Conservation (phyloP, 2,113 vertebrate species). For the Numida meleagris region DNA sequence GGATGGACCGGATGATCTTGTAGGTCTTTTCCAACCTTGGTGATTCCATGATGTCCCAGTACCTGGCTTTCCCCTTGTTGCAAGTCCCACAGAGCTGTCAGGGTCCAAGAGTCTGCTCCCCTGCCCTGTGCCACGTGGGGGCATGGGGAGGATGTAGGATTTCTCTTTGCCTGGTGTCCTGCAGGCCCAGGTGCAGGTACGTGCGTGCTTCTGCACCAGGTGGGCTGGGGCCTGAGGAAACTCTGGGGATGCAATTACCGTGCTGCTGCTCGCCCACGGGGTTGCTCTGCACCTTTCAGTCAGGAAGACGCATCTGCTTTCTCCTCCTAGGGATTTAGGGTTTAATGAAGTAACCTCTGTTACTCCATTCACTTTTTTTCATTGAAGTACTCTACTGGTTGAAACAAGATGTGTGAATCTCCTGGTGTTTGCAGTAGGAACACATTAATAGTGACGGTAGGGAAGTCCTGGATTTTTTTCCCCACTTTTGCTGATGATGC, state of each 20-base stretch:
- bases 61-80: not conserved
- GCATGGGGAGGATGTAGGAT: not conserved
- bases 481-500: not conserved
- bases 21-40: no score
- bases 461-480: not conserved
- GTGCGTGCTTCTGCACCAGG: rapidly evolving
- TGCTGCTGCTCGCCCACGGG: rapidly evolving
- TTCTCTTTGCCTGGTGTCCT: not conserved
- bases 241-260: no score
- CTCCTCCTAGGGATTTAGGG: constrained; percentile 8
- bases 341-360: constrained; percentile 65
- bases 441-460: not conserved
- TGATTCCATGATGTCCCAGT: no score
- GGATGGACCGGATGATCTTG: no score
- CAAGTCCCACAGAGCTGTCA: not conserved
- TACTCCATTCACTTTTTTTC: constrained; percentile 66
- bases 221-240: not conserved
- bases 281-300: not conserved
- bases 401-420: not conserved
- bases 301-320: not conserved
- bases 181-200: not conserved
- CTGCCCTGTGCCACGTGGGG: not conserved
- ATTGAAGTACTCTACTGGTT: constrained; percentile 74
- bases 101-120: not conserved
- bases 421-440: not conserved